These are phyloP conservation scores for Holcopasites calliopsidis DNA, from an alignment of 1,140 invertebrate species.

Conservation along the genomic window DNA sequence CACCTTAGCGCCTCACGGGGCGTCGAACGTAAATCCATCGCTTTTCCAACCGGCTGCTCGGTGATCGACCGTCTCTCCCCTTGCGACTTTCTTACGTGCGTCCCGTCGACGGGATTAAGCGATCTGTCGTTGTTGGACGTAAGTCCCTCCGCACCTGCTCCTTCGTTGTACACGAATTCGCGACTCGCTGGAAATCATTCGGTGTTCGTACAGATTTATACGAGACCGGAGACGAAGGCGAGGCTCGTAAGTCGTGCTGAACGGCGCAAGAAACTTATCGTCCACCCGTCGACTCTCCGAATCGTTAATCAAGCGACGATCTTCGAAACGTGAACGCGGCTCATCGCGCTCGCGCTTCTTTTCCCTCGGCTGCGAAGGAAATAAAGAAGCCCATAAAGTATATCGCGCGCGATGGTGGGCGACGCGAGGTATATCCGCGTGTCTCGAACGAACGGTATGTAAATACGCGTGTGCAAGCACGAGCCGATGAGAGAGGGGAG, in stretches of 20 bases:
- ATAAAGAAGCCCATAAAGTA: not conserved
- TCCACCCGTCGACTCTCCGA: not conserved
- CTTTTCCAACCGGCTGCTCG: too few relatives aligned
- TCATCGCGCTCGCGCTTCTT: not conserved
- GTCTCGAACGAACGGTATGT: constrained; percentile 18
- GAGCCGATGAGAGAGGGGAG: not conserved
- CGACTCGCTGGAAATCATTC: too few relatives aligned
- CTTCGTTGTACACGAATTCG: too few relatives aligned
- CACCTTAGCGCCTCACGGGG: too few relatives aligned
- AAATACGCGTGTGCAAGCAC: constrained; percentile 25
- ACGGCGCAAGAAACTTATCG: not conserved
- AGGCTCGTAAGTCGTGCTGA: not conserved
- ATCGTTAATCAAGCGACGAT: not conserved
- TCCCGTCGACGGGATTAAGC: not conserved
- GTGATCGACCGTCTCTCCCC: too few relatives aligned
- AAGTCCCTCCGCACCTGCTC: too few relatives aligned
- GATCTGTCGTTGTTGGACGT: too few relatives aligned
- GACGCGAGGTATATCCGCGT: constrained; percentile 22
- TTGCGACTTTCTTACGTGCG: not conserved
- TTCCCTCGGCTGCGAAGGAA: not conserved
- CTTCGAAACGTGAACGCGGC: too few relatives aligned
- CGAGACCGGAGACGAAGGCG: constrained; percentile 15
- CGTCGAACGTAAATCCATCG: too few relatives aligned
- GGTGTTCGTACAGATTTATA: too few relatives aligned
- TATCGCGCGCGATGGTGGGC: constrained; percentile 31